Percentiles rank a stretch among this genome's conserved stretches.
These are phyloP conservation scores for Crocodylus rhombifer DNA, from an alignment of 2,797 vertebrate species.

Conservation along the genomic window DNA sequence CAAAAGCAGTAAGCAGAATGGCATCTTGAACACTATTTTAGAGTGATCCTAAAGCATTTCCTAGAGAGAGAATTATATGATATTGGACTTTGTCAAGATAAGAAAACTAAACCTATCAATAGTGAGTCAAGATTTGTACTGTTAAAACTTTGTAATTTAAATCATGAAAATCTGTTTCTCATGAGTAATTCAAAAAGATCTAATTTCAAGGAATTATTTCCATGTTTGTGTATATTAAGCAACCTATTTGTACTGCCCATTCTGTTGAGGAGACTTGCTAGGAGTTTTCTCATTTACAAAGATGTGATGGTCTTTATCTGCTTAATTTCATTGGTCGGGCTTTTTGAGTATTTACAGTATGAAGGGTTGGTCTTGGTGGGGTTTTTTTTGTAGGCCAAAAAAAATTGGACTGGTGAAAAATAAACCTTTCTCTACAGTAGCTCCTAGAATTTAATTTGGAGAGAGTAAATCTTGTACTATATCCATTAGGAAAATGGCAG, in stretches of 20 bases:
- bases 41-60: constrained; percentile 51
- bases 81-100: background rate
- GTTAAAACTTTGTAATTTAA: constrained; percentile 70
- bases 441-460: constrained; percentile 77
- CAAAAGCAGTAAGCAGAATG: background rate
- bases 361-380: background rate
- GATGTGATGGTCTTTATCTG: constrained; percentile 65
- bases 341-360: constrained; percentile 37
- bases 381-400: constrained; percentile 49
- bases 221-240: constrained; percentile 62
- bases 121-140: constrained; percentile 34
- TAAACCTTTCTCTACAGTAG: constrained; percentile 65
- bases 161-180: constrained; percentile 62
- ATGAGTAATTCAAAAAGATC: constrained; percentile 61
- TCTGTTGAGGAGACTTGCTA: constrained; percentile 51
- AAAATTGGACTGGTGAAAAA: constrained; percentile 63
- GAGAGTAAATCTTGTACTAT: constrained; percentile 73
- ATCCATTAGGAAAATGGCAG: constrained; percentile 78
- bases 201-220: constrained; percentile 69
- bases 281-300: constrained; percentile 50
- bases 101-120: constrained; percentile 55
- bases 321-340: constrained; percentile 61
- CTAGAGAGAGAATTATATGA: constrained; percentile 22
- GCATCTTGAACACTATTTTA: background rate
- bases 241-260: constrained; percentile 50